Conservation (phyloP, 53 echinoderm and acorn worm genomes). For the Pentamera pediparva region DNA sequence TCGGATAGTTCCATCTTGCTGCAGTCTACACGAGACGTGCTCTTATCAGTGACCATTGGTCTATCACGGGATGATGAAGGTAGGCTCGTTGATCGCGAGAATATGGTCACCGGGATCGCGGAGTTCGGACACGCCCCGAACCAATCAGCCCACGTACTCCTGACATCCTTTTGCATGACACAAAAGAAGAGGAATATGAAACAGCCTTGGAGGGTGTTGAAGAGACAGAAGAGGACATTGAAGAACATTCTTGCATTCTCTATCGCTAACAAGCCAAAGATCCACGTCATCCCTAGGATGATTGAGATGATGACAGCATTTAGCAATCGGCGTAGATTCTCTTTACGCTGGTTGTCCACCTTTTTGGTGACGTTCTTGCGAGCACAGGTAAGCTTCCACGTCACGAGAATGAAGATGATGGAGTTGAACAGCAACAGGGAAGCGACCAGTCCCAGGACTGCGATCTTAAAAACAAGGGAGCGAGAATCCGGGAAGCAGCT, state of each 20-base stretch:
- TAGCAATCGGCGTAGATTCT: slow-evolving; percentile 38
- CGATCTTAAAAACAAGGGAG: not conserved
- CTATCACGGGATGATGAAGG: not conserved
- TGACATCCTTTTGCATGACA: slow-evolving; percentile 50
- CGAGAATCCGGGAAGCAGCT: slow-evolving; percentile 8
- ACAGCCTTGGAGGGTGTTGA: slow-evolving; percentile 72
- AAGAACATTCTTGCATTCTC: slow-evolving; percentile 28
- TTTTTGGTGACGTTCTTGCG: not conserved
- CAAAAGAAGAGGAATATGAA: slow-evolving; percentile 72
- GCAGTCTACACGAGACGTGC: not conserved
- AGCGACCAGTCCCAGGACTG: slow-evolving; percentile 25
- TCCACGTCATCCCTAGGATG: slow-evolving; percentile 72
- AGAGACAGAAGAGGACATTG: slow-evolving; percentile 65
- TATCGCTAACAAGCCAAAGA: slow-evolving; percentile 62
- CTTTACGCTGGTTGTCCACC: not conserved
- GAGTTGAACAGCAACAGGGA: slow-evolving; percentile 27
- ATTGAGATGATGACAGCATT: slow-evolving; percentile 65
- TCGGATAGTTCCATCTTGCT: slow-evolving; percentile 1
- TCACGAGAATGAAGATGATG: slow-evolving; percentile 40
- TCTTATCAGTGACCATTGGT: not conserved
- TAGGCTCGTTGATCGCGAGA: not conserved
- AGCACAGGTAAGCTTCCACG: slow-evolving; percentile 30
- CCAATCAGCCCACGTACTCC: slow-evolving; percentile 37
- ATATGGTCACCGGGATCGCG: not conserved
- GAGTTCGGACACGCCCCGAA: not conserved